Conservation (phyloP, 2,113 vertebrate genomes). For the Erythrocebus patas region DNA sequence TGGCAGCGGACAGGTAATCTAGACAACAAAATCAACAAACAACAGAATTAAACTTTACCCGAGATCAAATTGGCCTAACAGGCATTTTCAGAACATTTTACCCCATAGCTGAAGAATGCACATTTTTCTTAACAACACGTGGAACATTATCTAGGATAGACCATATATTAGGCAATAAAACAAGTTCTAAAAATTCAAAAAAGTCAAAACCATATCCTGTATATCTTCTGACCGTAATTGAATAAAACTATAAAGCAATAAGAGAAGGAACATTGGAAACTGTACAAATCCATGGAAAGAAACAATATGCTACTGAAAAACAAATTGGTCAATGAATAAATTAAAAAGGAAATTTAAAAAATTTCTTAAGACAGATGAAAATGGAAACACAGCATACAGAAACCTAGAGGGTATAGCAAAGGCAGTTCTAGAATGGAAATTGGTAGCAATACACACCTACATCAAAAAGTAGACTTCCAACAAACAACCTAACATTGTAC, state of each 20-base stretch:
- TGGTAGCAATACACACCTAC: neutral
- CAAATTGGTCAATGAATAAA: neutral
- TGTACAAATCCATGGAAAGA: neutral
- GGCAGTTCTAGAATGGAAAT: neutral
- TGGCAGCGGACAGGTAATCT: neutral
- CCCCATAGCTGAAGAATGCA: neutral
- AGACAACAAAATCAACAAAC: neutral
- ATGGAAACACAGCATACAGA: neutral
- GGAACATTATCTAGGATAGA: neutral
- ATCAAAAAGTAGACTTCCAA: neutral
- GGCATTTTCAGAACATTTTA: neutral
- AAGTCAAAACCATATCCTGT: neutral
- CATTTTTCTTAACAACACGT: neutral
- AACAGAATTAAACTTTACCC: neutral
- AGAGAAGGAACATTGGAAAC: neutral
- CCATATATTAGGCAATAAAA: neutral
- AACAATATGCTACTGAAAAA: neutral
- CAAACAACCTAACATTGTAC: neutral
- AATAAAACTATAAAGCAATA: neutral
- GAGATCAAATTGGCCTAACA: neutral
- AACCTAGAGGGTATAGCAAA: neutral
- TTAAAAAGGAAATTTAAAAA: neutral
- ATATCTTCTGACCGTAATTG: neutral
- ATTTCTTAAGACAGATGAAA: neutral
- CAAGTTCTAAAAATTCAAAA: neutral